Evolutionary conservation across 2,888 invertebrate genomes (phyloP), one percentile per base, ranked within the genome.

Genomic region (Microctonus brassicae): DNA sequence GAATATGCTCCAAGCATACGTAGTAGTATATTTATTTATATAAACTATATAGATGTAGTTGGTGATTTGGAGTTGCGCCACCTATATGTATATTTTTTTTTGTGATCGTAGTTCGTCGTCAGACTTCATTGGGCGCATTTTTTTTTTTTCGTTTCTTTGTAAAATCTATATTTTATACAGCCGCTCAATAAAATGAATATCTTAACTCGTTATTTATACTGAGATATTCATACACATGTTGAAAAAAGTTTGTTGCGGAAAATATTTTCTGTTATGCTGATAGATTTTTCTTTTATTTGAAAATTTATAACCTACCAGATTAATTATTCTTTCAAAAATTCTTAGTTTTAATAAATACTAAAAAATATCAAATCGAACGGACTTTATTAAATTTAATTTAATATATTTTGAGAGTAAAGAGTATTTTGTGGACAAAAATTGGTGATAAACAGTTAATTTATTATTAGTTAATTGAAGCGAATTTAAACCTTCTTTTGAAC

Each of bases 391-490:
- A n/a, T n/a, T n/a, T n/a, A n/a, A n/a, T n/a, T n/a, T n/a, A n/a
- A n/a, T n/a, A n/a, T n/a, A n/a, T n/a, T n/a, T n/a, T n/a, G n/a
- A n/a, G n/a, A n/a, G n/a, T n/a, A n/a, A n/a, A n/a, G n/a, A n/a
- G n/a, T n/a, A n/a, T n/a, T n/a, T n/a, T n/a, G n/a, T n/a, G n/a
- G n/a, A n/a, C n/a, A n/a, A n/a, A n/a, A n/a, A n/a, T n/a, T n/a
- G n/a, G n/a, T n/a, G n/a, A n/a, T n/a, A n/a, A 81, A 80, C 81
- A 78, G 79, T 81, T 81, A 82, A 82, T 82, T 79, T 81, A 82
- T 81, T 82, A 82, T 81, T 77, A 78, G 81, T 80, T 80, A 80
- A 81, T 81, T 80, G 77, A 82, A 82, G 80, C 77, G 77, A 79
- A 81, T 77, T 72, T 74, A 20, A 55, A 36, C 69, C 72, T 74